These are phyloP conservation scores for Drosophila lowei DNA, from an alignment of 1,140 invertebrate species.

Conservation along the genomic window DNA sequence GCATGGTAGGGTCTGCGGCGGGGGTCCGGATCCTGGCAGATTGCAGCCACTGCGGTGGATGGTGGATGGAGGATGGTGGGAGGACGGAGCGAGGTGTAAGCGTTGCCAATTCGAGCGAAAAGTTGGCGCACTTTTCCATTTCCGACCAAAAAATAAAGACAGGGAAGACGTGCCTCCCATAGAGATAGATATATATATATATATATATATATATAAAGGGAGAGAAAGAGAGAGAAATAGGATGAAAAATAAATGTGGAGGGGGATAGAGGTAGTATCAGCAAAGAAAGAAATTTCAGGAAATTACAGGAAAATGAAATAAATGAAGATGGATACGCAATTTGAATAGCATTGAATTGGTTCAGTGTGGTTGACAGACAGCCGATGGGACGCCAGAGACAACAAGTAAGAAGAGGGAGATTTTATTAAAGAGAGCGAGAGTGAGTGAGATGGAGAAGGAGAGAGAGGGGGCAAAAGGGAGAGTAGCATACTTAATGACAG, in stretches of 20 bases:
- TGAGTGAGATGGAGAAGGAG: not conserved
- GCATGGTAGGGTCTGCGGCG: not conserved
- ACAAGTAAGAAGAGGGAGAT: not conserved
- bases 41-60: conserved; percentile 35
- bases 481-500: conserved; percentile 44
- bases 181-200: conserved; percentile 17
- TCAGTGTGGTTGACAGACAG: conserved; percentile 60
- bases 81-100: conserved; percentile 60
- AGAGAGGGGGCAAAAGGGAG: not conserved
- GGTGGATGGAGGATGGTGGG: not conserved
- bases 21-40: conserved; percentile 21
- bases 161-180: conserved; percentile 53
- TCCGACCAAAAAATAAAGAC: conserved; percentile 44
- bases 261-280: conserved; percentile 48
- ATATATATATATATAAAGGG: not conserved
- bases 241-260: not conserved
- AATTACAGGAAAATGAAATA: conserved; percentile 82
- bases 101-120: conserved; percentile 78
- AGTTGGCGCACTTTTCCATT: conserved; percentile 81
- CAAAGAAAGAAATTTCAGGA: conserved; percentile 72
- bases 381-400: not conserved
- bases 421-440: not conserved
- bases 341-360: conserved; percentile 76
- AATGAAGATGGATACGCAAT: conserved; percentile 81
- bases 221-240: conserved; percentile 1